Evolutionary conservation across 2,113 vertebrate species (phyloP).

Genomic region (Phylloscopus whistleri): DNA sequence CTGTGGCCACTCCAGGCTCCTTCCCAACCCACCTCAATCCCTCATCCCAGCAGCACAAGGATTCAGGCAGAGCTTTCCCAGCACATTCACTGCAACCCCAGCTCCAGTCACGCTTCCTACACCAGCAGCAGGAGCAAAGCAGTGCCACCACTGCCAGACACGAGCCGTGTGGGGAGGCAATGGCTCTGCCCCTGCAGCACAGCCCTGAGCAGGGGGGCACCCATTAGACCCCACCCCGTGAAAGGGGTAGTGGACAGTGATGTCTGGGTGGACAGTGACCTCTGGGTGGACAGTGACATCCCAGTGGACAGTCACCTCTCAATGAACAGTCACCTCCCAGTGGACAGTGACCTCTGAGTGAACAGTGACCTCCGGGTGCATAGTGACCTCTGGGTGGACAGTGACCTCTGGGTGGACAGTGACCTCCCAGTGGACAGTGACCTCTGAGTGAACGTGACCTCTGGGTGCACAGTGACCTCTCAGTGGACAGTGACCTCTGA

Average conservation of each 20-base stretch:
- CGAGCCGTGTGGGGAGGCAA: fast-evolving
- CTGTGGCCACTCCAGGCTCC: neutral
- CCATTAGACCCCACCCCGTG: neutral
- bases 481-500: no score
- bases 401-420: no score
- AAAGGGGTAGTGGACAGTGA: neutral
- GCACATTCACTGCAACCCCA: neutral
- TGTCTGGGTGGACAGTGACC: neutral
- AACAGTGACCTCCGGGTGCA: no score
- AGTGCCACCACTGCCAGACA: neutral
- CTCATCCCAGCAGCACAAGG: fast-evolving
- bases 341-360: neutral
- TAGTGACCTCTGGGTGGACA: neutral
- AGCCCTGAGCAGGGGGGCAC: neutral
- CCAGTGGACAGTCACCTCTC: neutral
- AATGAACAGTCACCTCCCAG: neutral
- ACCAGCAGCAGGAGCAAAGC: neutral
- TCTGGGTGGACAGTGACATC: no score
- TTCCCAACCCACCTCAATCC: neutral
- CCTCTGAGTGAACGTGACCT: neutral
- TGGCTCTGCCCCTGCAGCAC: neutral
- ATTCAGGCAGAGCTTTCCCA: neutral
- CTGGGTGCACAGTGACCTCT: neutral
- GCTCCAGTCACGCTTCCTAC: neutral
- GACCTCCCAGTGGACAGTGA: no score